Base-by-base conservation (phyloP, 2,888 invertebrate genomes). In the Idaea dimidiata region DNA sequence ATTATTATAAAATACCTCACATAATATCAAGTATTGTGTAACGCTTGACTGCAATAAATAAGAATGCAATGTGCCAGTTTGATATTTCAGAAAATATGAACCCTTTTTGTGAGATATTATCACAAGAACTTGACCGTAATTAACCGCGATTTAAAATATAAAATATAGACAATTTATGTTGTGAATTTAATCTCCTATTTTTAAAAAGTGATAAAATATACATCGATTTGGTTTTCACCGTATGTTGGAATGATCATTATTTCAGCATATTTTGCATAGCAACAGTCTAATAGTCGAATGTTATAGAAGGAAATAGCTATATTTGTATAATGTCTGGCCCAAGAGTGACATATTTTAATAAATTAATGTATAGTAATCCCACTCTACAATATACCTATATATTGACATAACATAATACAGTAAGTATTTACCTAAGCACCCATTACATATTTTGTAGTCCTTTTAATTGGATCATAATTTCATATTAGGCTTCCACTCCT, bases 1-100 rank as follows among this genome's bases (percentile, higher is more conserved):
- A 82, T 78, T 72, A 70, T 75, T 80, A 72, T 78, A 70, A 79
- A 78, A 81, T 81, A 73, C 76, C 75, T 73, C 68, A 60, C 32
- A 17, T 43, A 59, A 60, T 63, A 62, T 72, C 64, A 60, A 72
- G 78, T 75, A 74, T 70, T 68, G 60, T 60, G 6, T 66, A 54
- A 17, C 54, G 16, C 54, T 54, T 17, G 7, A 54, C n/a, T 54
- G 16, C 17, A 54, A 54, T 54, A 54, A 54, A 54, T 17, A 16
- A 54, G 54, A 54, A 61, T 60, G 43, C 56, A 32, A 24, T 16
- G 33, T 24, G 8, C 31, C 43, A 43, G 43, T 43, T 43, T 43
- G 43, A 43, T 43, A 14, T 14, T 43, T 43, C 43, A 43, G 43
- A 43, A 43, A 43, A 14, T 10, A 43, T 8, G 1, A 14, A 24